Evolutionary conservation across 2,888 invertebrate species (phyloP).

Genomic region (Lypha dubia): DNA sequence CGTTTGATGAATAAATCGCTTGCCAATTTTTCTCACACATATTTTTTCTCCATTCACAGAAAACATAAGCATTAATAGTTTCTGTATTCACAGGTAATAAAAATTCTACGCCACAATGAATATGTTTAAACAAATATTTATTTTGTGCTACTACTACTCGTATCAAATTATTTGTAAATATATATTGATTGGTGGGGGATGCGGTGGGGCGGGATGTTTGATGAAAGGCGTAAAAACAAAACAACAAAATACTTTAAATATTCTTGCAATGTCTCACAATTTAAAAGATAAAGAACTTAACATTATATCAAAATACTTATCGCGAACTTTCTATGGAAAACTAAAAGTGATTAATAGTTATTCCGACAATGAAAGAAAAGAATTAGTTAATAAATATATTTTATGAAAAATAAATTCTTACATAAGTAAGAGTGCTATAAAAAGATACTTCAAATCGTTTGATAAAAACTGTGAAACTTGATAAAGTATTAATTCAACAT

Average conservation of each 20-base stretch:
- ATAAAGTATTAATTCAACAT: too few relatives aligned
- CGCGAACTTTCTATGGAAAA: background rate
- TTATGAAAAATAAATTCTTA: too few relatives aligned
- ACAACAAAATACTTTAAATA: background rate
- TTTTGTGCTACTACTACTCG: constrained; percentile 5
- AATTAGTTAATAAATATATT: too few relatives aligned
- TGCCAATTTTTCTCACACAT: constrained; percentile 26
- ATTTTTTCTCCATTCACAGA: constrained; percentile 5
- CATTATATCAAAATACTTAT: background rate
- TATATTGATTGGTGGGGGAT: background rate
- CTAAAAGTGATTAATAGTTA: background rate
- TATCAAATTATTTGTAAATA: constrained; percentile 10
- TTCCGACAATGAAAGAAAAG: too few relatives aligned
- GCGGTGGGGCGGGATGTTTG: too few relatives aligned
- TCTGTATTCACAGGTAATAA: background rate
- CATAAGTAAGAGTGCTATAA: too few relatives aligned
- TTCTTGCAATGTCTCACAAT: background rate
- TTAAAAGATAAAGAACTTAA: background rate
- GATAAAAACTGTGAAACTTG: too few relatives aligned
- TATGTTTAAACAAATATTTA: constrained; percentile 20
- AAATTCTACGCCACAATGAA: constrained; percentile 24
- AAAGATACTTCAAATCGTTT: too few relatives aligned
- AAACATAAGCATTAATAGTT: constrained; percentile 19
- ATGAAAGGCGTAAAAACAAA: background rate
- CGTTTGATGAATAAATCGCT: constrained; percentile 16